phyloP scores from a whole-genome alignment of 2,888 invertebrate species.

The Drosophila ezoana region DNA sequence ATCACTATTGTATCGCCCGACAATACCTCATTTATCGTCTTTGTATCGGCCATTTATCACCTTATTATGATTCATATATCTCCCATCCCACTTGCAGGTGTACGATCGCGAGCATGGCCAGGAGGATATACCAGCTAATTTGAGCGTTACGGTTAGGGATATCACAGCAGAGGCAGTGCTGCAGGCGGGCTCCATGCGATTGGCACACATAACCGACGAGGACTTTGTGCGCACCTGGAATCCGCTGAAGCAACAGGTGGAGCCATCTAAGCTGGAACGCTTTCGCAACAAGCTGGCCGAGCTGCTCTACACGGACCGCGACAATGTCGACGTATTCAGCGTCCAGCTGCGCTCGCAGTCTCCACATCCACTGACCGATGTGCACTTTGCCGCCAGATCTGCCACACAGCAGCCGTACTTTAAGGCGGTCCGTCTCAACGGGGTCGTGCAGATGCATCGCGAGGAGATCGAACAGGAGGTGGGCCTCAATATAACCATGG shows the following conservation, averaged over 20 bases:
- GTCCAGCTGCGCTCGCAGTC: constrained; percentile 93
- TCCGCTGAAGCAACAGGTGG: constrained; percentile 92
- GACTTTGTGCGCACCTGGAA: constrained; percentile 98
- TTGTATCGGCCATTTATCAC: accelerated
- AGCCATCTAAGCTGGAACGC: constrained; percentile 93
- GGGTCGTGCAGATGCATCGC: constrained; percentile 95
- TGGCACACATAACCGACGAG: constrained; percentile 97
- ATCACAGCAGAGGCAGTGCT: constrained; percentile 97
- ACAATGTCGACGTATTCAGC: constrained; percentile 98
- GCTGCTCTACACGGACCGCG: constrained; percentile 92
- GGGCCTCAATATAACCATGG: constrained; percentile 97
- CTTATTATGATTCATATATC: background rate
- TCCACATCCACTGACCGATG: constrained; percentile 94
- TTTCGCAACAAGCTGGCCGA: constrained; percentile 95
- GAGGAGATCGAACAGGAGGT: constrained; percentile 96
- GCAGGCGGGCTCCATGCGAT: constrained; percentile 96
- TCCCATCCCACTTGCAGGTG: constrained; percentile 85
- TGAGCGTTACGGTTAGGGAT: constrained; percentile 95
- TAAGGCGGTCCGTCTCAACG: constrained; percentile 96
- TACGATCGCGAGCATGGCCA: constrained; percentile 97
- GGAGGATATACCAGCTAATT: constrained; percentile 96
- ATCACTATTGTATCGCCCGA: too few relatives aligned
- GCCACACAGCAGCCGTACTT: constrained; percentile 92
- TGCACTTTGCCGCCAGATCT: constrained; percentile 96
- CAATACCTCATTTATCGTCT: too few relatives aligned